Evolutionary conservation across 2,113 vertebrate genomes (phyloP), one percentile per base, ranked within the genome.

Genomic region (Malurus cyaneus): DNA sequence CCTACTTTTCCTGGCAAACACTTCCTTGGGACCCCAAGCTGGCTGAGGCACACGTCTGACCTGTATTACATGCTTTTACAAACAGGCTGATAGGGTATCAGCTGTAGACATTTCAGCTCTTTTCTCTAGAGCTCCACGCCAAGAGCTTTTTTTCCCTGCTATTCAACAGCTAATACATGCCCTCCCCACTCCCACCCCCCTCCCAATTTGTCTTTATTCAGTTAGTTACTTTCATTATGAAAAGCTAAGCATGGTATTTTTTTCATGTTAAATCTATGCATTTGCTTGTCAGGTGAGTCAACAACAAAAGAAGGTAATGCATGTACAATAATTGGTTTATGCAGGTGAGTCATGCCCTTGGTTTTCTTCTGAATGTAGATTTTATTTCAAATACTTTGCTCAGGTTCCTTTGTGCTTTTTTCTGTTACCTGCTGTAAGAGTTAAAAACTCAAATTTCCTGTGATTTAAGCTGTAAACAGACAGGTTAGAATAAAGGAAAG

Each of bases 401-500:
- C 50, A 49, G n/a, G n/a, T 91, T 90, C 29, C 70, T 94, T 88
- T 92, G 70, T 73, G 76, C 53, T 24, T 96, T 95, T 91, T 25
- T 86, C 49, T 73, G 61, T 93, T 97, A 83, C 93, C 80, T 94
- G 56, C 65, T 83, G 29, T 70, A 93, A 87, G 87, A 94, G 91
- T 93, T 96, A 95, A 95, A 96, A 70, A 81, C 91, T 72, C 79
- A 73, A 47, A 84, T 79, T 96, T 74, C 60, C 70, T 90, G 72
- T 91, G 93, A 93, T 97, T 96, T 95, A 90, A 93, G 59, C 87
- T 92, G 76, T 92, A 94, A 94, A 96, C 96, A 96, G 94, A 88
- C 74, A 85, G 89, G 69, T 84, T 77, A 77, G 88, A 73, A 96
- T 90, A 97, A 97, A 96, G 71, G 83, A 87, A 94, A 76, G 69